Evolutionary conservation across 2,888 invertebrate genomes (phyloP), one percentile per base, ranked within the genome.

Genomic region (Eutolmus rufibarbis): DNA sequence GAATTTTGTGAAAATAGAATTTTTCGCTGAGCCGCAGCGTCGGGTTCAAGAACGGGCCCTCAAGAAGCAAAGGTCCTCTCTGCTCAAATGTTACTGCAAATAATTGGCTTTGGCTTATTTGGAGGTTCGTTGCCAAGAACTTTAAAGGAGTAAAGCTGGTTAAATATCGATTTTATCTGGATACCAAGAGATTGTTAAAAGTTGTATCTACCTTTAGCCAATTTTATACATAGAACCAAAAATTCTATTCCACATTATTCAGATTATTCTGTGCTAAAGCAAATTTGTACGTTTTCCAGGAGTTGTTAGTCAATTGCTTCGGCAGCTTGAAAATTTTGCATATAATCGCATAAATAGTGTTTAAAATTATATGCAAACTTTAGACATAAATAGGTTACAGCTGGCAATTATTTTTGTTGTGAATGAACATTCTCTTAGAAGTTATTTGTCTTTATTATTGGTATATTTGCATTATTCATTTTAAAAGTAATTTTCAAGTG

Each of bases 1-100:
- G 76, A n/a, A 37, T 76, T 76, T 76, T 76, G 76, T 28, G 76
- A 76, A 76, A 76, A 66, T 66, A 66, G 66, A 66, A 66, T 66
- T 23, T 66, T 76, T 40, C 76, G 12, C 40, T 0, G 31, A 16
- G 40, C 34, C 37, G n/a, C 37, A 76, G 8, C 76, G n/a, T 76
- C 14, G 40, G 76, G 76, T 76, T 76, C 76, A 76, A 76, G 76
- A 76, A 76, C 76, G 37, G 16, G 76, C 76, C 76, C 76, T 76
- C 76, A 8, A 40, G 76, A 28, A 76, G 40, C 76, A 76, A 34
- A 76, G 76, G 76, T 66, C 66, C 66, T 66, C 76, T 31, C 74
- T n/a, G n/a, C 16, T 34, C 14, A 76, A 76, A 76, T 76, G 76
- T 76, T 76, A 76, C 76, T 76, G 37, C 40, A 76, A 76, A 76